A percentile compares a stretch with the other conserved stretches of the same genome.
Evolutionary conservation across 2,113 vertebrate genomes (phyloP).

Genomic region (Gopherus flavomarginatus): DNA sequence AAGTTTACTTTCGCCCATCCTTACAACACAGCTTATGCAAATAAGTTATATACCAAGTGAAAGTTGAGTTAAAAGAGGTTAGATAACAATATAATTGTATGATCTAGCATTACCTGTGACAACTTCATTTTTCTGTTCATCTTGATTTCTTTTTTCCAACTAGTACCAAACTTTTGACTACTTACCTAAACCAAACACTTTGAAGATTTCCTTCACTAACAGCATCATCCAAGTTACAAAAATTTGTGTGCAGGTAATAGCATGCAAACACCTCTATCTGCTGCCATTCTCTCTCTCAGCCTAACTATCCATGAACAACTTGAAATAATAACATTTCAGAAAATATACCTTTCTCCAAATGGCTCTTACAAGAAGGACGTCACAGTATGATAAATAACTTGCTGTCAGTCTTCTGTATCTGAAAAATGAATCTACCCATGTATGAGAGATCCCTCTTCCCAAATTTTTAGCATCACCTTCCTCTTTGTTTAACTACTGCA

Average conservation of each 20-base stretch:
- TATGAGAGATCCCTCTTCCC: background rate
- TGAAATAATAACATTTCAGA: background rate
- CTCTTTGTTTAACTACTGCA: background rate
- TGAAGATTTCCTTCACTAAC: background rate
- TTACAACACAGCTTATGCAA: background rate
- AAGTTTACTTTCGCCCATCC: background rate
- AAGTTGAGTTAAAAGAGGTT: background rate
- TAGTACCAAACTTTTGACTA: background rate
- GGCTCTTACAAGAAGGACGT: background rate
- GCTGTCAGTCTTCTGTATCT: background rate
- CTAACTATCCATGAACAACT: background rate
- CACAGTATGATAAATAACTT: background rate
- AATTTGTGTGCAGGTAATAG: background rate
- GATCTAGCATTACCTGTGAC: background rate
- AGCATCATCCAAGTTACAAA: background rate
- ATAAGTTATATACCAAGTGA: background rate
- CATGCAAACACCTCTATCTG: background rate
- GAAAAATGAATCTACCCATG: background rate
- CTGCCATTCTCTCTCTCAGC: fast-evolving
- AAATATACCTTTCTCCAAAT: background rate
- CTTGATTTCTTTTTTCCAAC: background rate
- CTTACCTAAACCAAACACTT: background rate
- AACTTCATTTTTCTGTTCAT: background rate
- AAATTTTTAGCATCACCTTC: background rate
- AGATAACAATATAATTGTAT: background rate